phyloP scores from a whole-genome alignment of 2,888 invertebrate species.

The Drosophila greeni region DNA sequence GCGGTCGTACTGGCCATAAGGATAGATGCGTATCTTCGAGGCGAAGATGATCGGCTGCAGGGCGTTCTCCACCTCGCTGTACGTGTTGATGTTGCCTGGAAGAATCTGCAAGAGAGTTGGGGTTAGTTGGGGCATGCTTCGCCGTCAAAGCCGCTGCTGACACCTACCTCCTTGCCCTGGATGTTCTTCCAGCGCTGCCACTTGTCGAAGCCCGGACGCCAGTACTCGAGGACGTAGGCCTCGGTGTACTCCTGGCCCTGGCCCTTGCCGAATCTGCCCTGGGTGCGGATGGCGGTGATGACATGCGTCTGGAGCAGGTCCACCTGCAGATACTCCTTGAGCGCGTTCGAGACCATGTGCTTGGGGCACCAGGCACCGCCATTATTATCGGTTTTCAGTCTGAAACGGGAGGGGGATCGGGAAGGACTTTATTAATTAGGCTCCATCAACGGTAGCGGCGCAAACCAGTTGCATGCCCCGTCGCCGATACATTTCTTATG shows the following conservation, averaged over 20 bases:
- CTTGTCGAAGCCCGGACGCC: conserved; percentile 84
- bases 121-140: neutral
- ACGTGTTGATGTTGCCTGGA: conserved; percentile 88
- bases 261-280: conserved; percentile 90
- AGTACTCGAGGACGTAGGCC: conserved; percentile 87
- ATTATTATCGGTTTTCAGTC: conserved; percentile 87
- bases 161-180: conserved; percentile 84
- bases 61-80: conserved; percentile 85
- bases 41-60: conserved; percentile 88
- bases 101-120: conserved; percentile 82
- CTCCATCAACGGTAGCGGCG: conserved; percentile 46
- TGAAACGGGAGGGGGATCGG: conserved; percentile 75
- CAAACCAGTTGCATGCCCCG: conserved; percentile 52
- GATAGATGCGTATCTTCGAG: conserved; percentile 87
- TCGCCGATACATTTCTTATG: conserved; percentile 53
- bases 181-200: conserved; percentile 88
- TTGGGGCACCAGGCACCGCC: conserved; percentile 93
- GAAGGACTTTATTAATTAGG: conserved; percentile 63
- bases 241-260: conserved; percentile 90
- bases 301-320: conserved; percentile 84
- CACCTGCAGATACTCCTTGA: conserved; percentile 88
- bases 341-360: conserved; percentile 84
- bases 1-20: conserved; percentile 87
- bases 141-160: too few relatives aligned
- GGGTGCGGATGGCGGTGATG: conserved; percentile 86